Evolutionary conservation across 2,888 invertebrate genomes (phyloP), one percentile per base, ranked within the genome.

Genomic region (Orthosia gracilis): DNA sequence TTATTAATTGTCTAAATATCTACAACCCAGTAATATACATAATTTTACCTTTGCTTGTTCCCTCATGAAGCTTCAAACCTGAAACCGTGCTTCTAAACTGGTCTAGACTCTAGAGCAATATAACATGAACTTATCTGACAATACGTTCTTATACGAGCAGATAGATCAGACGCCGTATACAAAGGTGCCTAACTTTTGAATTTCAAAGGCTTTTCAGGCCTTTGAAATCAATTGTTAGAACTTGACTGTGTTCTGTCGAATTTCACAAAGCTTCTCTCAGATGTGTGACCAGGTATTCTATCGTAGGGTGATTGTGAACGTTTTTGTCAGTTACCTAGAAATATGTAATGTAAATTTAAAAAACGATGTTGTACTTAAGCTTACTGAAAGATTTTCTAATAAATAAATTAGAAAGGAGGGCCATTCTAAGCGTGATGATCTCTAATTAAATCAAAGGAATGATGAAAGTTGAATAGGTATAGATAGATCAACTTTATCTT

Each of bases 111-210:
- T 26, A 47, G 21, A 45, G 13, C 17, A 2, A 40, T 40, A 45
- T 70, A 71, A 15, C 45, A 45, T 15, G 31, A 62, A 62, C 26
- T 3, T 54, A 21, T 15, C n/a, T 15, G 50, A 55, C 31, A 61
- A 55, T 62, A 49, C 2, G 18, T 11, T 52, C 26, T 0, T 45
- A 47, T 52, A 49, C 45, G 13, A 52, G 23, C 26, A 62, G 15
- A 72, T 47, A 66, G 47, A 63, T 63, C 63, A 74, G 11, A 47
- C 66, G 12, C 26, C 26, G 49, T 49, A 66, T 40, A 66, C 81
- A 78, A 63, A 78, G 77, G 57, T 54, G 61, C 64, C 62, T 52
- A 75, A 81, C 81, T 75, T 75, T 57, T 75, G 81, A 78, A 75
- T 67, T 54, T 63, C 81, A 81, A 78, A 67, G 74, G 66, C 57